Percentiles rank a stretch among this genome's conserved stretches.
Evolutionary conservation across 2,888 invertebrate species (phyloP).

Genomic region (Lasioglossum figueresi): DNA sequence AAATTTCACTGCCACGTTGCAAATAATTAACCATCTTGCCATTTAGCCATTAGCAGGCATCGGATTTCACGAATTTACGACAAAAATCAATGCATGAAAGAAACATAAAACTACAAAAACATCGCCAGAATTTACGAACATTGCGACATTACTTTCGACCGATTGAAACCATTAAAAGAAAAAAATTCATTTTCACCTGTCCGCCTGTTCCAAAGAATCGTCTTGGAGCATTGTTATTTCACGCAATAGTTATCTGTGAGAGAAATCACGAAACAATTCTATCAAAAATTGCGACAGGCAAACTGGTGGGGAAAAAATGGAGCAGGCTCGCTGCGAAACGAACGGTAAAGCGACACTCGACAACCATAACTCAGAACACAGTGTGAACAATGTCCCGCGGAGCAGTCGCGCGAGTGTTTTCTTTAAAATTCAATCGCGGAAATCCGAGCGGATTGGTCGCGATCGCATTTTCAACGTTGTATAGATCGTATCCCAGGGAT

Average conservation of each 20-base stretch:
- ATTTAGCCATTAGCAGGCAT: background rate
- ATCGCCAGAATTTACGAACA: too few relatives aligned
- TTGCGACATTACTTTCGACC: too few relatives aligned
- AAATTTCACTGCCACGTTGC: too few relatives aligned
- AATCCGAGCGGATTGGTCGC: background rate
- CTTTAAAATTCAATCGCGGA: slow-evolving; percentile 5
- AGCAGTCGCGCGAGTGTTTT: background rate
- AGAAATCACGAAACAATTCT: background rate
- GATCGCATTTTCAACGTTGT: background rate
- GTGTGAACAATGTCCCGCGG: background rate
- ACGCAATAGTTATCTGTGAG: background rate
- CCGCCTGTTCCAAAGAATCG: too few relatives aligned
- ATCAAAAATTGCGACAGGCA: background rate
- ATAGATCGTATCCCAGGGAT: background rate
- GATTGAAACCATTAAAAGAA: too few relatives aligned
- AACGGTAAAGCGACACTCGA: background rate
- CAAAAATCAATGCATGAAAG: too few relatives aligned
- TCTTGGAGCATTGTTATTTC: background rate
- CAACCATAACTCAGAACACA: background rate
- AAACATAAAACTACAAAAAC: background rate
- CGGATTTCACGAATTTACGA: too few relatives aligned
- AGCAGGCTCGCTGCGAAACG: background rate
- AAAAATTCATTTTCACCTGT: too few relatives aligned
- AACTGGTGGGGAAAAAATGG: background rate
- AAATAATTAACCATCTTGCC: background rate